Conservation (phyloP, 2,113 vertebrate genomes). For the Fulmarus glacialis region DNA sequence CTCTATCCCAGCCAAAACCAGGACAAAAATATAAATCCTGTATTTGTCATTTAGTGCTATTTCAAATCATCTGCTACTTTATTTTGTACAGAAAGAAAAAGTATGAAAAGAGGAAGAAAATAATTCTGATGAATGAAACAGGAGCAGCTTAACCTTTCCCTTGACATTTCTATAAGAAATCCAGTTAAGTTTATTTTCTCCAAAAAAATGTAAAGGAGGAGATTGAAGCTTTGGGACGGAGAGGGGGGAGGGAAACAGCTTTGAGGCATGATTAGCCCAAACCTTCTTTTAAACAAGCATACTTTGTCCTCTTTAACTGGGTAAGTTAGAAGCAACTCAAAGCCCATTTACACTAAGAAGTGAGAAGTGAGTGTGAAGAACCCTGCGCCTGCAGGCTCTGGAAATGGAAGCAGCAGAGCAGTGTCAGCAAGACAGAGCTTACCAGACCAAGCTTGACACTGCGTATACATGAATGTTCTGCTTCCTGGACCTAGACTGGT, state of each 20-base stretch:
- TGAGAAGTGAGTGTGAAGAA: neutral
- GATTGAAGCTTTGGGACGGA: neutral
- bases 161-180: conserved; percentile 15
- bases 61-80: neutral
- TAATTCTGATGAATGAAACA: conserved; percentile 18
- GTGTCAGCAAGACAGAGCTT: neutral
- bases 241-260: neutral
- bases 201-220: neutral
- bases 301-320: neutral
- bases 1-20: neutral
- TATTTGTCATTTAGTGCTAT: neutral
- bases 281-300: neutral
- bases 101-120: neutral
- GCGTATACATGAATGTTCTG: neutral
- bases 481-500: too few relatives aligned
- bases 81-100: neutral
- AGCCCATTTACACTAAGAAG: accelerated
- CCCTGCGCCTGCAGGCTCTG: neutral
- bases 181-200: neutral
- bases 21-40: neutral
- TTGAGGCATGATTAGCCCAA: accelerated
- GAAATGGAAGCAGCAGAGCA: neutral
- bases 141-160: conserved; percentile 19
- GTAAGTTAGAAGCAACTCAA: neutral
- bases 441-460: neutral